A percentile compares a stretch with the other conserved stretches of the same genome.
phyloP scores from a whole-genome alignment of 2,888 invertebrate species.

The Rhagium mordax region DNA sequence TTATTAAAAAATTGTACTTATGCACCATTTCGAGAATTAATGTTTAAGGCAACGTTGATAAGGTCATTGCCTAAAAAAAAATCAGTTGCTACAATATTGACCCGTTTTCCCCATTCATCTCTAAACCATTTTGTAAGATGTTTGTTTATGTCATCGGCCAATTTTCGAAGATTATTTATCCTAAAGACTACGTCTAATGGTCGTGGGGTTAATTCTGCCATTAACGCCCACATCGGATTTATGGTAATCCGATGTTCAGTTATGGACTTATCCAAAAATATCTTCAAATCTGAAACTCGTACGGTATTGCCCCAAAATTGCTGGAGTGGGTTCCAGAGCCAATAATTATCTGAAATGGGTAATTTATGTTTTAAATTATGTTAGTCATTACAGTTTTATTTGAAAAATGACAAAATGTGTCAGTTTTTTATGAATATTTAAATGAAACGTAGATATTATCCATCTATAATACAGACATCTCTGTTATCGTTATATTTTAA shows the following conservation, averaged over 20 bases:
- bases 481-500: too few species aligned
- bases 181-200: slow-evolving; percentile 76
- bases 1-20: slow-evolving; percentile 21
- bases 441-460: too few species aligned
- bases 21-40: slow-evolving; percentile 48
- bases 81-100: slow-evolving; percentile 83
- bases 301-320: slow-evolving; percentile 81
- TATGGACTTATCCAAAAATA: slow-evolving; percentile 69
- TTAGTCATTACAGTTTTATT: too few species aligned
- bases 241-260: slow-evolving; percentile 68
- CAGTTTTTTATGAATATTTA: too few species aligned
- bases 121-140: slow-evolving; percentile 80
- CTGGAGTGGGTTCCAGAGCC: slow-evolving; percentile 74
- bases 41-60: slow-evolving; percentile 77
- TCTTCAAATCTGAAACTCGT: slow-evolving; percentile 71
- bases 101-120: slow-evolving; percentile 77
- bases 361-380: too few species aligned
- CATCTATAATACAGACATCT: too few species aligned
- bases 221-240: slow-evolving; percentile 76
- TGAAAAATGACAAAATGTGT: neutral
- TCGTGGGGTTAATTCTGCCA: slow-evolving; percentile 83
- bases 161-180: slow-evolving; percentile 75
- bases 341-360: slow-evolving; percentile 65
- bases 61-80: slow-evolving; percentile 82
- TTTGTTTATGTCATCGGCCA: slow-evolving; percentile 80